These are phyloP conservation scores for Crenuchus spilurus DNA, from an alignment of 2,797 vertebrate genomes.

Conservation along the genomic window DNA sequence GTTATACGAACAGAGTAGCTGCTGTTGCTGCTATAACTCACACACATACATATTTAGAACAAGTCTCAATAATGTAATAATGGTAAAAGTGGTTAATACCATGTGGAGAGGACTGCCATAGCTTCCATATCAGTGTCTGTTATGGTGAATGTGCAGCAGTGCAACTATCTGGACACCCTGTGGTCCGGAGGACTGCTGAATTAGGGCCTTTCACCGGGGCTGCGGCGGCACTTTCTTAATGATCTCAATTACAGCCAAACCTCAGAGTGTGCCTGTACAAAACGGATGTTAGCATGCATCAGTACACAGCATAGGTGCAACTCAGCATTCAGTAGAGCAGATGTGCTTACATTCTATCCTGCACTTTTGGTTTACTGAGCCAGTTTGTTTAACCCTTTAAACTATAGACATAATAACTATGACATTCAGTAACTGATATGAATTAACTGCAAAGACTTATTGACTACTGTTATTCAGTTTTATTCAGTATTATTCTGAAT, in stretches of 20 bases:
- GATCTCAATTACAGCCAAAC: constrained; percentile 2
- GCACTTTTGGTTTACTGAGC: neutral
- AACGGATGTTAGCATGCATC: constrained; percentile 56
- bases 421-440: neutral
- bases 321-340: constrained; percentile 45
- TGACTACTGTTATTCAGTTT: too few relatives aligned
- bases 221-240: constrained; percentile 29
- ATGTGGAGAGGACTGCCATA: neutral
- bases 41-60: too few relatives aligned
- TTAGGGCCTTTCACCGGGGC: constrained; percentile 4
- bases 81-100: too few relatives aligned
- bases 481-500: too few relatives aligned
- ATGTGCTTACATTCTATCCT: neutral
- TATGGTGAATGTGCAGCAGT: constrained; percentile 33
- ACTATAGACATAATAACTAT: neutral
- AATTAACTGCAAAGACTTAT: too few relatives aligned
- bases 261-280: neutral
- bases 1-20: too few relatives aligned
- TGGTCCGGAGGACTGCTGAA: constrained; percentile 26
- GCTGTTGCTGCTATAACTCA: too few relatives aligned
- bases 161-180: constrained; percentile 12
- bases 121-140: constrained; percentile 43
- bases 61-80: too few relatives aligned
- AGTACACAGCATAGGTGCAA: neutral
- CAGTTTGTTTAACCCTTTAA: neutral